Evolutionary conservation across 2,797 vertebrate genomes (phyloP).

Genomic region (Poecilia picta): DNA sequence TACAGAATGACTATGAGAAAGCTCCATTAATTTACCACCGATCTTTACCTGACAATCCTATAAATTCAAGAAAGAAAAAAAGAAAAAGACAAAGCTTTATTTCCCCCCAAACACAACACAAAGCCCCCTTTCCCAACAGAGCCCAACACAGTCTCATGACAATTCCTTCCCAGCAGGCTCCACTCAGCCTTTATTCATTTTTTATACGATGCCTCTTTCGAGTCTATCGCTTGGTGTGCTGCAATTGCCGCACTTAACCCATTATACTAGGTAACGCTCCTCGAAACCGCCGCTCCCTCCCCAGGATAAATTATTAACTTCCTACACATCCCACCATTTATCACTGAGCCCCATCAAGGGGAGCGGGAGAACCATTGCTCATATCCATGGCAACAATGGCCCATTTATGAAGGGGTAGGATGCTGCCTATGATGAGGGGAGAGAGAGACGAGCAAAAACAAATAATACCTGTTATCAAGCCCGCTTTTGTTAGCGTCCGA

Average conservation of each 20-base stretch:
- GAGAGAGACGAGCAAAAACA: slow-evolving; percentile 56
- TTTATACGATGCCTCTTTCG: slow-evolving; percentile 70
- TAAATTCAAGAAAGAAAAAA: slow-evolving; percentile 59
- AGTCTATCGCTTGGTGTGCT: slow-evolving; percentile 69
- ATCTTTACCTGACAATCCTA: slow-evolving; percentile 66
- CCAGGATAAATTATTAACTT: slow-evolving; percentile 84
- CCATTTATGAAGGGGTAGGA: slow-evolving; percentile 70
- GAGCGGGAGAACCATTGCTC: slow-evolving; percentile 67
- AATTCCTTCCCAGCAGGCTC: slow-evolving; percentile 82
- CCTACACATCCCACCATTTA: slow-evolving; percentile 75
- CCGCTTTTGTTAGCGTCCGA: slow-evolving; percentile 43
- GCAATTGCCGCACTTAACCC: slow-evolving; percentile 91
- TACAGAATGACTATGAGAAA: slow-evolving; percentile 58
- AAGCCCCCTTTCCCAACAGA: slow-evolving; percentile 25
- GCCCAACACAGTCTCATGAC: slow-evolving; percentile 70
- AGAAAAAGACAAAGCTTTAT: slow-evolving; percentile 59
- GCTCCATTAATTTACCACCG: slow-evolving; percentile 57
- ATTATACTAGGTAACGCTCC: slow-evolving; percentile 77
- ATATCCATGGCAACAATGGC: slow-evolving; percentile 78
- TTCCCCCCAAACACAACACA: slow-evolving; percentile 49
- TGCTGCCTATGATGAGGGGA: slow-evolving; percentile 67
- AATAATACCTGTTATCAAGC: slow-evolving; percentile 64
- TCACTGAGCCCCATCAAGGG: slow-evolving; percentile 73
- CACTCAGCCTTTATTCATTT: slow-evolving; percentile 94
- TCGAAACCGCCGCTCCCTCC: slow-evolving; percentile 72